phyloP scores from a whole-genome alignment of 1,140 invertebrate genomes.

The Solenopsis invicta region DNA sequence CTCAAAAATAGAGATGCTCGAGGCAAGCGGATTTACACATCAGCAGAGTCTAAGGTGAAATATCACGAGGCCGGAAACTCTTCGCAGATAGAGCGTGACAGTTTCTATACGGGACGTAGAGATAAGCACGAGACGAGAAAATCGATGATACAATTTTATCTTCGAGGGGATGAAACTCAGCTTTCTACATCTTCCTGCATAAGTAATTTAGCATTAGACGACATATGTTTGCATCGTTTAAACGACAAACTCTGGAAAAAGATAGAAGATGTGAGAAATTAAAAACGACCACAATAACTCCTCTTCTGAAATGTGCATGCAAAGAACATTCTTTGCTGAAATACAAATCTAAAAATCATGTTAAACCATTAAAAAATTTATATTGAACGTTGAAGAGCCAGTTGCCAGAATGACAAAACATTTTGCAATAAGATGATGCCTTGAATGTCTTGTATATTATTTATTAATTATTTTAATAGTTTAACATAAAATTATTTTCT shows the following conservation, averaged over 20 bases:
- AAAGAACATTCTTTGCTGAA: too few species aligned
- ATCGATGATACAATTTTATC: constrained; percentile 2
- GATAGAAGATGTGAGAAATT: neutral
- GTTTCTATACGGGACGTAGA: neutral
- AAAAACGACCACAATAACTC: neutral
- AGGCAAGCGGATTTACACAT: neutral
- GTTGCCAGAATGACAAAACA: too few species aligned
- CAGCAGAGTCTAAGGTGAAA: neutral
- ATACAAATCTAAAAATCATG: too few species aligned
- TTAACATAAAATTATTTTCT: too few species aligned
- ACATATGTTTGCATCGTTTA: neutral
- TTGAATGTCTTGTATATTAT: too few species aligned
- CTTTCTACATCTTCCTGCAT: neutral
- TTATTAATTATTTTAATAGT: too few species aligned
- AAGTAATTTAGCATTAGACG: neutral
- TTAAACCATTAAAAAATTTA: too few species aligned
- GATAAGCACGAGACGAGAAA: constrained; percentile 7
- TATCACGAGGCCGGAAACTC: neutral
- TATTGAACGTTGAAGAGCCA: too few species aligned
- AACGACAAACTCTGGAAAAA: neutral
- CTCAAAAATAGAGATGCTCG: neutral
- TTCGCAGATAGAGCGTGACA: constrained; percentile 18
- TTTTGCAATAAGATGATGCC: too few species aligned
- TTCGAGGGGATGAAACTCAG: neutral
- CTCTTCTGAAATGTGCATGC: neutral